Evolutionary conservation across 92 coral and sea anemone genomes (phyloP).

Genomic region (Montipora capitata): DNA sequence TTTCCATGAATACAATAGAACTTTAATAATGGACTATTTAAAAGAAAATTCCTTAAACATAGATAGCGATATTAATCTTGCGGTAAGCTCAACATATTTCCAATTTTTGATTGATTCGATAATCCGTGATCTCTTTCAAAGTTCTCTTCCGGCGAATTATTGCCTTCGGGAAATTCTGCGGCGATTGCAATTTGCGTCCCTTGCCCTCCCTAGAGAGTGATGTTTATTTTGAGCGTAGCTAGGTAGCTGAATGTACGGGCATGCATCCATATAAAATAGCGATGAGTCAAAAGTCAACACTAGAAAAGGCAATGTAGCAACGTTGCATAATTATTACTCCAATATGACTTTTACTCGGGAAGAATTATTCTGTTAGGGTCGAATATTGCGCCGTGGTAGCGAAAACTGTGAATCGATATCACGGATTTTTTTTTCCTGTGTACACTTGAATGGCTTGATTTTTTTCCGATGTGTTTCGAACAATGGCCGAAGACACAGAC

Average conservation of each 20-base stretch:
- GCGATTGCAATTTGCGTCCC: background rate
- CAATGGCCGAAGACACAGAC: conserved; percentile 66
- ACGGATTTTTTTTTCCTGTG: conserved; percentile 18
- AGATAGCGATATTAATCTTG: conserved; percentile 1
- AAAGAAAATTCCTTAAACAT: background rate
- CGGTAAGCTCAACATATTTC: background rate
- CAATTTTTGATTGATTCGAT: background rate
- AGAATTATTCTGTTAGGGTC: background rate
- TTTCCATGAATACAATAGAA: background rate
- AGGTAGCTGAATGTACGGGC: conserved; percentile 78
- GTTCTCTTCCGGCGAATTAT: no score
- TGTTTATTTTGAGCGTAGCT: conserved; percentile 78
- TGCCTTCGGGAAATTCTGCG: background rate
- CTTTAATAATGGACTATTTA: background rate
- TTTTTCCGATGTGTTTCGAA: conserved; percentile 29
- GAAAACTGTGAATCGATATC: conserved; percentile 22
- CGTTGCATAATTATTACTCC: conserved; percentile 47
- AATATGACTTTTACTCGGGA: background rate
- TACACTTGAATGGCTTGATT: conserved; percentile 49
- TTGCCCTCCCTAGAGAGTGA: conserved; percentile 60
- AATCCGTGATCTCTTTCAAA: background rate
- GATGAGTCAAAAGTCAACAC: conserved; percentile 54
- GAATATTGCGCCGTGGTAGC: conserved; percentile 2
- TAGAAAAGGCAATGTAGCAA: conserved; percentile 31
- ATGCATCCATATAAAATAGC: conserved; percentile 79